Base-by-base conservation (phyloP, 2,888 invertebrate genomes). In the Marronus borbonicus region DNA sequence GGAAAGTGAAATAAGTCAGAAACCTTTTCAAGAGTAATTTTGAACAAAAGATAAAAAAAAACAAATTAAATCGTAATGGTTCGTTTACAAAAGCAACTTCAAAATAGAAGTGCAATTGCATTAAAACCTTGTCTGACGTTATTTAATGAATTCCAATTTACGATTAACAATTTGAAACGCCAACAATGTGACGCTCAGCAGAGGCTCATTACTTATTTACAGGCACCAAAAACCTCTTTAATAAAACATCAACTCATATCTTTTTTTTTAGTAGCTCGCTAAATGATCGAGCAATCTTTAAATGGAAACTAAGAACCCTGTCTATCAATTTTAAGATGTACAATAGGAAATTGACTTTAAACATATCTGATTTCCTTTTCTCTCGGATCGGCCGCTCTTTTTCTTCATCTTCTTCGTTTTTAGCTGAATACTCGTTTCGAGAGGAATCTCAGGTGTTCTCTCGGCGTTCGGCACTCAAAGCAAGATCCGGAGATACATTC, bases 341-440 rank as follows among this genome's bases (percentile, higher is more conserved):
- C 86, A 86, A 87, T 86, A 83, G 85, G 81, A 83, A 86, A 87
- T 87, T 87, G 88, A 87, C 87, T 87, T 85, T 86, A 86, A 86
- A 85, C 86, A 83, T 87, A 87, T 88, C 87, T 87, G 87, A 87
- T 87, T 86, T 85, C 86, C 85, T 86, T 86, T 86, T 83, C 84
- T 81, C 82, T 77, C 81, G 80, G 82, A 84, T 84, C 85, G 81
- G 83, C 85, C 85, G 85, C 85, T 81, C 81, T 82, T 81, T 36
- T 83, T 81, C 44, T 60, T 74, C 72, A 60, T 74, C 72, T 60
- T 60, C 36, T 55, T 74, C 72, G 39, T 60, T 72, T 74, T 74
- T 74, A 58, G 60, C 60, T 60, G 60, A 72, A 72, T 72, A 76
- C 74, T 79, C 49, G 60, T 52, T 72, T 76, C 80, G 74, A 80